A percentile compares a stretch with the other conserved stretches of the same genome.
Evolutionary conservation across 2,113 vertebrate species (phyloP).

Genomic region (Diphyllodes magnificus): DNA sequence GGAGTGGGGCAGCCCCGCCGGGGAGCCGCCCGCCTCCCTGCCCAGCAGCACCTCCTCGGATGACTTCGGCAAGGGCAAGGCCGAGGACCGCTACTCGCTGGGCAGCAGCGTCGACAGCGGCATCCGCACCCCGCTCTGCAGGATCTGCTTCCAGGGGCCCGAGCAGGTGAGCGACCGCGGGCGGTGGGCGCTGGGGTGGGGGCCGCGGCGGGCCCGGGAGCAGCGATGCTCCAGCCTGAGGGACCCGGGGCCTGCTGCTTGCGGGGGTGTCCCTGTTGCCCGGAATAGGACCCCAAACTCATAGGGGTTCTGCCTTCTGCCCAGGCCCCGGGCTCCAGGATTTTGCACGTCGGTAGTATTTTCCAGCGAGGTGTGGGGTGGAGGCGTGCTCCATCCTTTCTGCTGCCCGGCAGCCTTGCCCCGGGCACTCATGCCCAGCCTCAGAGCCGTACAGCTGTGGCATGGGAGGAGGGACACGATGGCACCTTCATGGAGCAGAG

Average conservation of each 20-base stretch:
- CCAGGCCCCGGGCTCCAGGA: background rate
- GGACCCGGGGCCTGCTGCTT: background rate
- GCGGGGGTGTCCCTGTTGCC: no score
- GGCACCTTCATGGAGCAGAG: background rate
- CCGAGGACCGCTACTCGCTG: constrained; percentile 90
- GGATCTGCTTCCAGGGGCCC: constrained; percentile 98
- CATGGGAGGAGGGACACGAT: background rate
- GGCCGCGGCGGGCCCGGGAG: background rate
- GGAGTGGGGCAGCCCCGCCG: constrained; percentile 79
- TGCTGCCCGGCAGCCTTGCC: background rate
- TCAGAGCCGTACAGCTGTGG: background rate
- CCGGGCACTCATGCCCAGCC: background rate
- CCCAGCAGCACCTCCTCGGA: constrained; percentile 88
- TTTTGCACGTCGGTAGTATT: background rate
- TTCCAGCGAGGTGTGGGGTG: background rate
- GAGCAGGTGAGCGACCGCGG: constrained; percentile 83
- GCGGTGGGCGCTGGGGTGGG: background rate
- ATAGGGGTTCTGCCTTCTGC: background rate
- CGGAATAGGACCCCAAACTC: background rate
- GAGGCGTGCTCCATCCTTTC: background rate
- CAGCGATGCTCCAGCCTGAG: background rate
- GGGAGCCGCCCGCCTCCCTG: constrained; percentile 78
- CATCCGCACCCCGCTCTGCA: constrained; percentile 91
- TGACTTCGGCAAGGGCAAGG: constrained; percentile 88
- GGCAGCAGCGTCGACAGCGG: constrained; percentile 93